Conservation (phyloP, 2,888 invertebrate species). For the Parthenolecanium corni region DNA sequence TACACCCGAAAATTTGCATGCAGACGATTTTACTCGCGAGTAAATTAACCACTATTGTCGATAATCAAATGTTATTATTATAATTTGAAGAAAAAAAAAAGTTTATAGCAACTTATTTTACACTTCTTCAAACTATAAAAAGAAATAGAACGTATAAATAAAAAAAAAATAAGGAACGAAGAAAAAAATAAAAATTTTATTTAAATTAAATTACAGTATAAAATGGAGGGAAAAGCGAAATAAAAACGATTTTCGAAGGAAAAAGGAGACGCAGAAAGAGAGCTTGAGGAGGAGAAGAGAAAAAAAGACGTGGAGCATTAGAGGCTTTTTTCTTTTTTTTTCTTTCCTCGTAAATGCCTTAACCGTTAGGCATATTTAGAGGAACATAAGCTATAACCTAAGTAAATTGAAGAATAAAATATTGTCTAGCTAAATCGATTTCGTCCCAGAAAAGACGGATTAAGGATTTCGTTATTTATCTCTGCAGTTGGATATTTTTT, state of each 20-base stretch:
- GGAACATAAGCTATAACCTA: slow-evolving; percentile 18
- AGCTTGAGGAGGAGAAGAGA: not conserved
- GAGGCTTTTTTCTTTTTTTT: not conserved
- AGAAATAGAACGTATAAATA: too few relatives aligned
- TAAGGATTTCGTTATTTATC: slow-evolving; percentile 19
- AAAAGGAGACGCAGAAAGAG: not conserved
- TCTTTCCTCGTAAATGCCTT: slow-evolving; percentile 15
- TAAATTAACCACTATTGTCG: not conserved
- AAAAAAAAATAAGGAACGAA: not conserved
- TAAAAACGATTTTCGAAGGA: not conserved
- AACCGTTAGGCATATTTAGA: slow-evolving; percentile 24
- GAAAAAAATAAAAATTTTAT: slow-evolving; percentile 13
- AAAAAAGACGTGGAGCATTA: slow-evolving; percentile 2
- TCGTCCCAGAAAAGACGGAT: slow-evolving; percentile 7
- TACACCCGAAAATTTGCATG: too few relatives aligned
- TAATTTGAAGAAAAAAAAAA: not conserved
- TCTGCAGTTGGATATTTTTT: slow-evolving; percentile 19
- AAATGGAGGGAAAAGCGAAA: slow-evolving; percentile 19
- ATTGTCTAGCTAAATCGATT: slow-evolving; percentile 25
- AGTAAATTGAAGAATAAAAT: slow-evolving; percentile 26
- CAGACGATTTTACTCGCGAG: too few relatives aligned
- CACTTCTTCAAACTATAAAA: too few relatives aligned
- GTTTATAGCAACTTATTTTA: too few relatives aligned
- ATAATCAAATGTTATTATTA: not conserved
- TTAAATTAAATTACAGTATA: slow-evolving; percentile 19